phyloP scores from a whole-genome alignment of 1,140 invertebrate species.

The Leptinotarsa undecemlineata region DNA sequence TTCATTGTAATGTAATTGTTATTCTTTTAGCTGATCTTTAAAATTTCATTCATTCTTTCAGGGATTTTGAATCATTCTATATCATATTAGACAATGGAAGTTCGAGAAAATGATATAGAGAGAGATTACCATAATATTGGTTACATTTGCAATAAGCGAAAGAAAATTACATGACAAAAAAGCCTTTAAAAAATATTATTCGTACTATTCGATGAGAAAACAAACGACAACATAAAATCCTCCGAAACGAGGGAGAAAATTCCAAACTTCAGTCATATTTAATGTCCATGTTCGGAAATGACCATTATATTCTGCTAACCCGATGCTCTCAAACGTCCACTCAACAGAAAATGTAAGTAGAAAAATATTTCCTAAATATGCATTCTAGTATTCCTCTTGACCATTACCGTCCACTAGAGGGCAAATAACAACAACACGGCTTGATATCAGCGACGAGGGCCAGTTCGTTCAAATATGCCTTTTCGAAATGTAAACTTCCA shows the following conservation, averaged over 20 bases:
- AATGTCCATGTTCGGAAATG: slow-evolving; percentile 15
- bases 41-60: no score
- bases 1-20: no score
- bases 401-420: slow-evolving; percentile 46
- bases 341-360: slow-evolving; percentile 23
- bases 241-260: not conserved
- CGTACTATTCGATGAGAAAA: not conserved
- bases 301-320: slow-evolving; percentile 18
- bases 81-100: no score
- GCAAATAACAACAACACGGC: slow-evolving; percentile 45
- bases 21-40: no score
- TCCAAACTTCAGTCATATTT: not conserved
- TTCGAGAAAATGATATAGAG: no score
- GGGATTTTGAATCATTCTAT: no score
- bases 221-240: not conserved
- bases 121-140: no score
- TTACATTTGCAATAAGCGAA: no score
- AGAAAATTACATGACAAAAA: no score
- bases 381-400: slow-evolving; percentile 39
- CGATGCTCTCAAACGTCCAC: slow-evolving; percentile 15
- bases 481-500: slow-evolving; percentile 47
- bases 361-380: slow-evolving; percentile 35
- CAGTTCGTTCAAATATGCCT: slow-evolving; percentile 43
- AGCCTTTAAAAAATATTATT: no score
- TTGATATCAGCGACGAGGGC: slow-evolving; percentile 39